Base-by-base conservation (phyloP, 2,797 vertebrate genomes). In the Acrossocheilus wenchowensis region DNA sequence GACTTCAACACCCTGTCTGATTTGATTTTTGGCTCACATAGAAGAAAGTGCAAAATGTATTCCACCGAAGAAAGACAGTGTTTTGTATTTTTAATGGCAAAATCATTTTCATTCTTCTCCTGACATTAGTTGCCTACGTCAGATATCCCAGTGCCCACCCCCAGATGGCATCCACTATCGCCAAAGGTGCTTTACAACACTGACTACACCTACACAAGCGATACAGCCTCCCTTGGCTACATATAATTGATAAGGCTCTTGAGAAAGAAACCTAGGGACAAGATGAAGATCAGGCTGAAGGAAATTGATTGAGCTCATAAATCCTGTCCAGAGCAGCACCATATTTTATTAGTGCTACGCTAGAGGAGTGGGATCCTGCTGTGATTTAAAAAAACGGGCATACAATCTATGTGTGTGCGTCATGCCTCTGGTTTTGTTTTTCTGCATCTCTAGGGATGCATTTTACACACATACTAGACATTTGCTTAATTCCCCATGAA, bases 241-340 rank as follows among this genome's bases (percentile, higher is more conserved):
- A 92, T 91, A 92, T 91, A 93, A 94, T 94, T 93, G 94, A 95
- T 95, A 95, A 94, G 92, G 85, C 92, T 91, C 92, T 94, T 93
- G 94, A 93, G 94, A 90, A 93, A 93, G 92, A 91, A 92, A 93
- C 92, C 91, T 92, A 92, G 92, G 93, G 91, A 93, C 91, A 93
- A 93, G 91, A 88, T 74, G 88, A 90, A 94, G 91, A 94, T 94
- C 93, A 94, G 88, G 92, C 93, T 91, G 94, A 91, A 89, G 92
- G 91, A 95, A 94, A 93, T 90, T 94, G 94, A 96, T 95, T 93
- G 93, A 94, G 92, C 93, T 90, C 93, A 94, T 94, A 94, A 95
- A 95, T 94, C 92, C 93, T 91, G 92, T 93, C 91, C 92, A 91
- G 91, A 91, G 92, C 91, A 90, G 92, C 41, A 91, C 92, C 93